Conservation (phyloP, 2,888 invertebrate species). For the Andrena chrysosceles region DNA sequence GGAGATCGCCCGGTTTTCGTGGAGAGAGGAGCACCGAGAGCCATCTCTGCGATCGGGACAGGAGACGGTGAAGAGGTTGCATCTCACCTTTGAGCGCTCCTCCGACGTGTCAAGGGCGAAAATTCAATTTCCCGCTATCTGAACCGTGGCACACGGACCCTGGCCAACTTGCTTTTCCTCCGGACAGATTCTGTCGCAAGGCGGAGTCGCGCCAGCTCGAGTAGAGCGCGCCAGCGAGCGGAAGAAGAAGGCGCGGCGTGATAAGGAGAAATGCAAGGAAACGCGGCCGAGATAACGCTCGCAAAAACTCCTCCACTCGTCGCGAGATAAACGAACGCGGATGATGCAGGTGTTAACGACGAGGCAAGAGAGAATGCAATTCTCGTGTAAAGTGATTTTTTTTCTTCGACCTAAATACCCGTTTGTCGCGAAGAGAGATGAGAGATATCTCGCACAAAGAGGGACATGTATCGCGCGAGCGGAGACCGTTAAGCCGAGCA, state of each 20-base stretch:
- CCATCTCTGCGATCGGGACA: constrained; percentile 41
- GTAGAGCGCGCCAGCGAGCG: neutral
- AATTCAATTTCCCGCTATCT: constrained; percentile 62
- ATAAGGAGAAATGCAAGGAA: constrained; percentile 1
- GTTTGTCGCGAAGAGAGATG: neutral
- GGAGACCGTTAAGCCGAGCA: constrained; percentile 3
- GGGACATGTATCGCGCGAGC: neutral
- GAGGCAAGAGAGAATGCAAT: neutral
- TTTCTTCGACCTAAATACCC: neutral
- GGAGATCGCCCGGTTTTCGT: constrained; percentile 32
- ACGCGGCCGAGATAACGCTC: neutral
- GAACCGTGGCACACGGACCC: constrained; percentile 21
- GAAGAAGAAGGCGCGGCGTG: neutral
- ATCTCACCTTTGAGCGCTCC: constrained; percentile 8
- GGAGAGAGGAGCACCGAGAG: constrained; percentile 14
- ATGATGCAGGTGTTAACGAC: neutral
- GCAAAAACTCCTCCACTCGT: neutral
- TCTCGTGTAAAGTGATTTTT: neutral
- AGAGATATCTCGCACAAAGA: constrained; percentile 1
- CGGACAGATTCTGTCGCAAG: neutral
- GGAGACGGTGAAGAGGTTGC: constrained; percentile 2
- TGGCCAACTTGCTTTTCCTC: constrained; percentile 21
- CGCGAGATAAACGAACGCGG: constrained; percentile 1
- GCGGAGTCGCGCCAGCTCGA: neutral
- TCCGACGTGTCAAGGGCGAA: constrained; percentile 20